Conservation (phyloP, 2,888 invertebrate genomes). For the Euphydryas editha region DNA sequence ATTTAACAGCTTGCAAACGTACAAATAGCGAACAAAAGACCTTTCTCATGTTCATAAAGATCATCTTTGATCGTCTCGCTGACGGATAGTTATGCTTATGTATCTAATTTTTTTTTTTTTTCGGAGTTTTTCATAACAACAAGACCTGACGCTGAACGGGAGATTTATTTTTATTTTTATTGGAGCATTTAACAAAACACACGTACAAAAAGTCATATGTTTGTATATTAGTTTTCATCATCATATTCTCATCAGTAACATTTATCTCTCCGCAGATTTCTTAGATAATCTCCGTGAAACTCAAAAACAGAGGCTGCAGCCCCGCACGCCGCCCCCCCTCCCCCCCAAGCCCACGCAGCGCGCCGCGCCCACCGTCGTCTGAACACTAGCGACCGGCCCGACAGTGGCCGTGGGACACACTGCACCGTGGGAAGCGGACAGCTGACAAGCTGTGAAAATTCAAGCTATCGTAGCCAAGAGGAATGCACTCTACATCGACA, state of each 20-base stretch:
- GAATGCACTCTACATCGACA: neutral
- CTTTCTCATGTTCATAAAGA: no score
- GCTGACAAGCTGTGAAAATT: neutral
- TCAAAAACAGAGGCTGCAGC: slow-evolving; percentile 61
- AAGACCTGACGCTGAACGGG: no score
- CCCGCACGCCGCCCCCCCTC: slow-evolving; percentile 65
- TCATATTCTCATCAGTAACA: neutral
- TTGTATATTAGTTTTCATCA: neutral
- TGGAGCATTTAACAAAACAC: no score
- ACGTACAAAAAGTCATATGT: no score
- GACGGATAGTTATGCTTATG: no score
- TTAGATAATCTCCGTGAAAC: slow-evolving; percentile 74
- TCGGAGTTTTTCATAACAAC: no score
- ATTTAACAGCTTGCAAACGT: no score
- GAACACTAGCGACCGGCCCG: slow-evolving; percentile 40
- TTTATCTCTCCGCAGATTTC: slow-evolving; percentile 58
- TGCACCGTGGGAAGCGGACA: neutral
- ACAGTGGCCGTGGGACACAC: neutral
- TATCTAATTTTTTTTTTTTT: no score
- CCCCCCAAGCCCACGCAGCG: slow-evolving; percentile 69
- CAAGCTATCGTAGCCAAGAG: neutral
- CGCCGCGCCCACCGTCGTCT: slow-evolving; percentile 62
- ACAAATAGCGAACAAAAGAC: no score
- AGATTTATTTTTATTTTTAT: no score
- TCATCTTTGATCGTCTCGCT: no score